Base-by-base conservation (phyloP, 2,888 invertebrate species). In the Cephus nigrinus region DNA sequence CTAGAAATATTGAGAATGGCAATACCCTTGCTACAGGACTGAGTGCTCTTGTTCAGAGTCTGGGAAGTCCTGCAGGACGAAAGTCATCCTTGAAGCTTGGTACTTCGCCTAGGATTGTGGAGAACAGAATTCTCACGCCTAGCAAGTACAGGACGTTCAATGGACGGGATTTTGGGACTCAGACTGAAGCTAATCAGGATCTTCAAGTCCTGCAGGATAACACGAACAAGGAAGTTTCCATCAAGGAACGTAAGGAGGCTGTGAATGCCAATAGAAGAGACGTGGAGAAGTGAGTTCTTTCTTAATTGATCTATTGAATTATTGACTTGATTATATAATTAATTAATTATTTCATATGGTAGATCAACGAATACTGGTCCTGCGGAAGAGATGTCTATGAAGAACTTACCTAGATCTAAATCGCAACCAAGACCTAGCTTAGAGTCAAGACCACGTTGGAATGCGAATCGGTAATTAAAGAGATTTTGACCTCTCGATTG, bases 231-330 rank as follows among this genome's bases (percentile, higher is more conserved):
- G 84, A 83, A 31, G 81, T 76, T 4, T 79, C 78, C 15, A 76
- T 81, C 9, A 94, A 90, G 93, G 96, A 78, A 95, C 95, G 15
- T 94, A 96, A 92, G 95, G 96, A 96, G 94, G 95, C 71, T 55
- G 82, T 84, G 30, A 89, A 90, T 78, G 96, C 94, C 2, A 96
- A 95, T 85, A 93, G 95, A 83, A 84, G 86, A 82, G 90, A 90
- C 35, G 82, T 84, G 68, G 90, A 90, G 82, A 90, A 90, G 90
- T 91, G 84, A 87, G 40, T 40, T 40, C 1, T 23, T 5, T 23
- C 2, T 5, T 40, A 12, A 40, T 23, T 40, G 23, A 71, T 12
- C 11, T 9, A 11, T 15, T 71, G 9, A 71, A 32, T 71, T 71
- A 71, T 1, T 32, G 0, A 32, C 23, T 71, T 31, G 3, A 71